Conservation (phyloP, 2,797 vertebrate genomes). For the Myripristis murdjan region DNA sequence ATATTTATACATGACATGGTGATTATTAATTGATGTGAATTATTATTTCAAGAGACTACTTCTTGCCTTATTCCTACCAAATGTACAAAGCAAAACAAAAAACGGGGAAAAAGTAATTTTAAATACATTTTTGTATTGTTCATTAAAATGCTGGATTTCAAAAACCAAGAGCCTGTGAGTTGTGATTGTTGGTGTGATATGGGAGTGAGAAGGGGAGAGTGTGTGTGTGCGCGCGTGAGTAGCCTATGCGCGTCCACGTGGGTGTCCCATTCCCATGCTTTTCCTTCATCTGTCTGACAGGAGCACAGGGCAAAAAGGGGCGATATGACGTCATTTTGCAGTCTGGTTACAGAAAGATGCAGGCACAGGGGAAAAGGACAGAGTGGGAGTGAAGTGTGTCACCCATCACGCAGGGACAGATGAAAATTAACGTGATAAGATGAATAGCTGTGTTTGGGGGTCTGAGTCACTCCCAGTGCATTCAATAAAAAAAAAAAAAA, state of each 20-base stretch:
- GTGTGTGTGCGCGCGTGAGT: not conserved
- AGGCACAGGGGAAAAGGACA: slow-evolving; percentile 5
- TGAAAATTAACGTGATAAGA: slow-evolving; percentile 44
- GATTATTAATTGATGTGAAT: slow-evolving; percentile 80
- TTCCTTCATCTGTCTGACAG: slow-evolving; percentile 35
- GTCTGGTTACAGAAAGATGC: slow-evolving; percentile 56
- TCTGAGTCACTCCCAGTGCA: slow-evolving; percentile 72
- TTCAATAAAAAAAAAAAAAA: slow-evolving; percentile 64
- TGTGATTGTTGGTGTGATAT: slow-evolving; percentile 5
- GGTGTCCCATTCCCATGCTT: slow-evolving; percentile 21
- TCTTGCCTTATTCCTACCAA: slow-evolving; percentile 87
- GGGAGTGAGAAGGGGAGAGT: too few relatives aligned
- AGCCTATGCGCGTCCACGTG: slow-evolving; percentile 3
- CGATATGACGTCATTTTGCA: slow-evolving; percentile 88
- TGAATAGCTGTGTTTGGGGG: slow-evolving; percentile 41
- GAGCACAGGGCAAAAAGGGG: slow-evolving; percentile 41
- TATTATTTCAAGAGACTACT: slow-evolving; percentile 78
- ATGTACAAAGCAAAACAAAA: slow-evolving; percentile 79
- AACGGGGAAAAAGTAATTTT: slow-evolving; percentile 63
- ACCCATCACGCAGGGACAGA: slow-evolving; percentile 1
- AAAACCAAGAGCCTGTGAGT: slow-evolving; percentile 37
- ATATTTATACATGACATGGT: slow-evolving; percentile 83
- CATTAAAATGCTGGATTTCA: slow-evolving; percentile 89
- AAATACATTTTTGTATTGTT: slow-evolving; percentile 86
- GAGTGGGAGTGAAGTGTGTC: not conserved